phyloP scores from a whole-genome alignment of 2,888 invertebrate genomes.

The Drosophila pseudotakahashii region DNA sequence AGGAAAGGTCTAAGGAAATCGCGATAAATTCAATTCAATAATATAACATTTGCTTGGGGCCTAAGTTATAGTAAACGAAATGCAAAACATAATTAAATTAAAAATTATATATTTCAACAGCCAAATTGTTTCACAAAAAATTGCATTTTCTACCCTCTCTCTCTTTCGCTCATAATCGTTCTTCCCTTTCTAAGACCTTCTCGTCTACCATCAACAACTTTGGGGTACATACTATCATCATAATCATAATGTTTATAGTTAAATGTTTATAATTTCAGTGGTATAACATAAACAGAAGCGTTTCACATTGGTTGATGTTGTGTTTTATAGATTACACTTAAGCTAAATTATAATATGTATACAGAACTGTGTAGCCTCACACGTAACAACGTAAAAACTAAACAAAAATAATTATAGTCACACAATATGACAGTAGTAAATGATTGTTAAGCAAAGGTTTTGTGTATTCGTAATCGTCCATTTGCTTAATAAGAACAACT shows the following conservation, averaged over 20 bases:
- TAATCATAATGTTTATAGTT: not conserved
- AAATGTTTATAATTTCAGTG: slow-evolving; percentile 42
- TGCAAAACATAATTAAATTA: slow-evolving; percentile 54
- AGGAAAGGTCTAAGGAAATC: slow-evolving; percentile 20
- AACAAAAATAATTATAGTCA: slow-evolving; percentile 26
- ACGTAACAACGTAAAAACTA: slow-evolving; percentile 59
- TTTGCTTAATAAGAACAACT: slow-evolving; percentile 29
- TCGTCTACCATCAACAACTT: slow-evolving; percentile 55
- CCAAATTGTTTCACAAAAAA: slow-evolving; percentile 79
- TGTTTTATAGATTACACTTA: slow-evolving; percentile 41
- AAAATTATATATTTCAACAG: slow-evolving; percentile 78
- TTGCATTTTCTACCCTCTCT: slow-evolving; percentile 64
- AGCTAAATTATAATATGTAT: slow-evolving; percentile 23
- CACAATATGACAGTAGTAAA: slow-evolving; percentile 22
- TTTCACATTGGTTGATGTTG: slow-evolving; percentile 42
- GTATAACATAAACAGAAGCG: slow-evolving; percentile 67
- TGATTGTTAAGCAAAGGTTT: slow-evolving; percentile 22
- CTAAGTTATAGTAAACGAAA: slow-evolving; percentile 35
- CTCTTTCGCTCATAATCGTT: slow-evolving; percentile 8
- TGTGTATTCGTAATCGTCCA: slow-evolving; percentile 13
- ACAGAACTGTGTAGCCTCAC: slow-evolving; percentile 65
- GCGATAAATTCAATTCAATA: slow-evolving; percentile 31
- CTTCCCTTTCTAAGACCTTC: slow-evolving; percentile 11
- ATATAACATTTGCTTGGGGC: slow-evolving; percentile 18
- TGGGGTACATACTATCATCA: slow-evolving; percentile 31